phyloP scores from a whole-genome alignment of 2,797 vertebrate genomes.

The Fundulus diaphanus region DNA sequence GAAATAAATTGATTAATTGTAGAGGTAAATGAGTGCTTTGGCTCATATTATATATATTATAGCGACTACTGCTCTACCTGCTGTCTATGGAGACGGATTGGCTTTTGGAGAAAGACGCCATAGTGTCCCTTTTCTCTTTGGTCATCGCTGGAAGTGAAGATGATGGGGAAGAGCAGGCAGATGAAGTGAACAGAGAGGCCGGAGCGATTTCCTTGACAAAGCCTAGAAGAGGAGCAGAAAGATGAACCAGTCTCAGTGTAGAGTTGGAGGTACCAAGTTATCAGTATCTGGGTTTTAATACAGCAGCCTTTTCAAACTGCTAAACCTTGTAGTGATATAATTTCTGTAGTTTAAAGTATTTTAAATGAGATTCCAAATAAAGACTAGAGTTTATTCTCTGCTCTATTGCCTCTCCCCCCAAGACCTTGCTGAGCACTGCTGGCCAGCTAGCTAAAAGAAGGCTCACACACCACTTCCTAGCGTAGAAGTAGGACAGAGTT shows the following conservation, averaged over 20 bases:
- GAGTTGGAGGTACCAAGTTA: background rate
- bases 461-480: background rate
- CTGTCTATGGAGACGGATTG: conserved; percentile 84
- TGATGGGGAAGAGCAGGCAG: conserved; percentile 74
- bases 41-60: background rate
- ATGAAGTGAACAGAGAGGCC: conserved; percentile 60
- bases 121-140: conserved; percentile 81
- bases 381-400: background rate
- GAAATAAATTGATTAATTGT: background rate
- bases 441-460: background rate
- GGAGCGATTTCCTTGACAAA: conserved; percentile 77
- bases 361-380: background rate
- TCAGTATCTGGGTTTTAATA: background rate
- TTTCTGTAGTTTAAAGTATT: background rate
- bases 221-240: conserved; percentile 68
- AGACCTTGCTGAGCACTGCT: background rate
- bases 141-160: conserved; percentile 70
- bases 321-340: background rate
- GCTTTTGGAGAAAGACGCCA: conserved; percentile 79
- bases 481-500: background rate
- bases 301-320: background rate
- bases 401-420: background rate
- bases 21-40: background rate
- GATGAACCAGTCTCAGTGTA: conserved; percentile 25
- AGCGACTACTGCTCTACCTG: conserved; percentile 73